Percentiles rank a stretch among this genome's conserved stretches.
Evolutionary conservation across 2,113 vertebrate genomes (phyloP).

Genomic region (Lasiurus cinereus): DNA sequence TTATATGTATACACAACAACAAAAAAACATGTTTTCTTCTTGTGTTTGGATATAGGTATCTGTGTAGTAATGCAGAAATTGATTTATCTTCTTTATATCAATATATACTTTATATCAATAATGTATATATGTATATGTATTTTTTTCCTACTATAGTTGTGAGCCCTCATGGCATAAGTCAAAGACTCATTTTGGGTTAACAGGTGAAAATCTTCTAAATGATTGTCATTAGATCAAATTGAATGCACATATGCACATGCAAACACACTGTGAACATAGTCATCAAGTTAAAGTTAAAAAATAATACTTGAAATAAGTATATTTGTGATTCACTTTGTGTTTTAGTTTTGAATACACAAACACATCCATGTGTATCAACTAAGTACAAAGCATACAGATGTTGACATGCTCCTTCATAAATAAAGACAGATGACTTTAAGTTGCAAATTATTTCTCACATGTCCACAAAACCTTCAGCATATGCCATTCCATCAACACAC

Average conservation of each 20-base stretch:
- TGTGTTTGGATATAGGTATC: neutral
- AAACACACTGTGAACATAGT: neutral
- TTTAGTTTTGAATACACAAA: conserved; percentile 7
- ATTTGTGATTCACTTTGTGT: neutral
- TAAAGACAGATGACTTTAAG: neutral
- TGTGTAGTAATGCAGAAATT: neutral
- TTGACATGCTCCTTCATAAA: neutral
- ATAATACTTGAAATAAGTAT: neutral
- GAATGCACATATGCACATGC: neutral
- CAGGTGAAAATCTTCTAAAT: neutral
- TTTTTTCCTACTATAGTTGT: neutral
- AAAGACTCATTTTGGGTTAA: neutral
- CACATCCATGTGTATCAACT: neutral
- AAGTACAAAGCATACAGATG: neutral
- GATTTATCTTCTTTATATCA: neutral
- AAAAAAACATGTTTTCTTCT: neutral
- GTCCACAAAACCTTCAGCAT: neutral
- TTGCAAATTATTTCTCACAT: neutral
- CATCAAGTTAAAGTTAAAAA: neutral
- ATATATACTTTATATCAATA: neutral
- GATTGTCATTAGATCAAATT: neutral
- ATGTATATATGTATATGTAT: too few relatives aligned
- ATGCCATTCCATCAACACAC: neutral
- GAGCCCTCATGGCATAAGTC: neutral
- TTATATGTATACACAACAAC: neutral